Evolutionary conservation across 2,113 vertebrate genomes (phyloP), one percentile per base, ranked within the genome.

Genomic region (Columba livia): DNA sequence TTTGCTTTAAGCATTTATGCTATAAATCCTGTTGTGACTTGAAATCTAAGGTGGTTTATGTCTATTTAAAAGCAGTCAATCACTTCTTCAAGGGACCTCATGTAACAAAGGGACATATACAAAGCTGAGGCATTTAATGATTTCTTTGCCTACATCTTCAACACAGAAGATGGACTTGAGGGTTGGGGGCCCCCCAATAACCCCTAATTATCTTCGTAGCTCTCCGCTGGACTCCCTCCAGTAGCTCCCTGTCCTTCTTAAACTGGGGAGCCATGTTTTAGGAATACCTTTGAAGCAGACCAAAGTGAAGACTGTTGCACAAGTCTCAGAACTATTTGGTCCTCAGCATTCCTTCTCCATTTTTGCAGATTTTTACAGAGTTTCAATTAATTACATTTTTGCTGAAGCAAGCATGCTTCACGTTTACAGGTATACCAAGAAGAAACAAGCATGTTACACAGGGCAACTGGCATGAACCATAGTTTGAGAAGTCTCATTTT

Each of bases 281-380:
- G 44, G 44, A 47, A 47, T 5, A 82, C 15, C 36, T 90, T 86
- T 93, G 70, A 85, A 67, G 42, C 28, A 90, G 74, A 91, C 67
- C 38, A 82, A 88, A 88, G 61, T 12, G 28, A 87, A 82, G 42
- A 48, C 67, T 34, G 9, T n/a, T 75, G 34, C 40, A 85, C 40
- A 56, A 56, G 26, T 28, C 48, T 79, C 74, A 57, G 26, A 72
- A 48, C 12, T 51, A 17, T 51, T 34, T 67, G 28, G 34, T 82
- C 61, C 31, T 17, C 17, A 48, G 18, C 0, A 1, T 48, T 77
- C 3, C 29, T 54, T 61, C 34, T 53, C 12, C 4, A 38, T 44
- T 87, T 85, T 31, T 86, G 20, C 31, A 56, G 15, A 34, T 65
- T 84, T 83, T 61, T 73, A 38, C 50, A 60, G 38, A 83, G 25